A percentile compares a stretch with the other conserved stretches of the same genome.
Evolutionary conservation across 2,113 vertebrate species (phyloP).

Genomic region (Xiphorhynchus elegans): DNA sequence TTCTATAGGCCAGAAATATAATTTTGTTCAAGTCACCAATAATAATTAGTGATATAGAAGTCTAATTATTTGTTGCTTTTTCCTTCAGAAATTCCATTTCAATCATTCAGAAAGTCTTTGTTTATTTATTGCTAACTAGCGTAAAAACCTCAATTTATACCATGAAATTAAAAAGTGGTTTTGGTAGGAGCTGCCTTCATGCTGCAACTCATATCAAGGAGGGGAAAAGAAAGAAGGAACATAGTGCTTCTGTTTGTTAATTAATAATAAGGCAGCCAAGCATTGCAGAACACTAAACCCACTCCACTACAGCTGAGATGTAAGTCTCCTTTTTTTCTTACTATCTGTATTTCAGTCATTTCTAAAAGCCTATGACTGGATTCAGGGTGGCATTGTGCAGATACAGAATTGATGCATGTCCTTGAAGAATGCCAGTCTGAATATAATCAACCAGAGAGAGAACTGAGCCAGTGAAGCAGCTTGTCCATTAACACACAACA

Average conservation of each 20-base stretch:
- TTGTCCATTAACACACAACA: not conserved
- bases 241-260: conserved; percentile 65
- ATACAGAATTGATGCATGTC: not conserved
- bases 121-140: conserved; percentile 74
- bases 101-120: conserved; percentile 63
- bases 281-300: conserved; percentile 33
- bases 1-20: conserved; percentile 57
- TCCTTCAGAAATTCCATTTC: conserved; percentile 72
- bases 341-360: conserved; percentile 22
- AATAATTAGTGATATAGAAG: conserved; percentile 68
- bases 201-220: conserved; percentile 63
- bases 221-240: conserved; percentile 55
- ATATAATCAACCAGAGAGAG: not conserved
- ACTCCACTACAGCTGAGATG: conserved; percentile 1
- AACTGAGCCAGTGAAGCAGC: not conserved
- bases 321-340: not conserved
- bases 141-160: conserved; percentile 70
- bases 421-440: conserved; percentile 8
- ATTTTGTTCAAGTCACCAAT: conserved; percentile 59
- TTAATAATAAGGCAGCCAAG: conserved; percentile 70
- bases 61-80: conserved; percentile 68
- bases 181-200: conserved; percentile 63
- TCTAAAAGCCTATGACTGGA: not conserved
- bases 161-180: conserved; percentile 74
- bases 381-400: not conserved